A percentile compares a stretch with the other conserved stretches of the same genome.
Evolutionary conservation across 2,888 invertebrate genomes (phyloP).

Genomic region (Ochropacha duplaris): DNA sequence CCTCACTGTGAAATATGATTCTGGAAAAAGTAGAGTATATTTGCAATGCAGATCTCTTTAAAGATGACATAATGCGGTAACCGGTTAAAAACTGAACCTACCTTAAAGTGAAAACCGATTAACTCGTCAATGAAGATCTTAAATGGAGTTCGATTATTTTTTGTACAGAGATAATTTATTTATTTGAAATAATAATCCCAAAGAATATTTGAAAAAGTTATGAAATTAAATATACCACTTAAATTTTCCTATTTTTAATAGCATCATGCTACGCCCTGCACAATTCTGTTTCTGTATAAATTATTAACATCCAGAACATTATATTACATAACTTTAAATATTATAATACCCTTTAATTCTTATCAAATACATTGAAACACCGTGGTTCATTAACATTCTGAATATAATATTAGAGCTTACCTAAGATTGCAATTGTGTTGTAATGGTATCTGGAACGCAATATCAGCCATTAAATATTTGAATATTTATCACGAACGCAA

Average conservation of each 20-base stretch:
- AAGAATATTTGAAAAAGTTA: too few species aligned
- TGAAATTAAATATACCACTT: too few species aligned
- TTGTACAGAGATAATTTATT: too few species aligned
- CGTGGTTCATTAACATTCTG: background rate
- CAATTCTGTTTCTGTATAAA: too few species aligned
- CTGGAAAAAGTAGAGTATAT: background rate
- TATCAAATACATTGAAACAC: background rate
- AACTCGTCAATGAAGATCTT: too few species aligned
- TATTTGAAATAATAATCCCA: too few species aligned
- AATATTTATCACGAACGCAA: background rate
- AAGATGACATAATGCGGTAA: background rate
- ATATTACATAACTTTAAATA: background rate
- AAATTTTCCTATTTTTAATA: too few species aligned
- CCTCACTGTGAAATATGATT: background rate
- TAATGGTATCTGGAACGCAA: background rate
- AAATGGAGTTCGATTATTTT: too few species aligned
- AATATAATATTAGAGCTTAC: background rate
- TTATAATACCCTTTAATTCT: background rate
- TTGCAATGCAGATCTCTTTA: background rate
- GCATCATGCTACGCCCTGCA: too few species aligned
- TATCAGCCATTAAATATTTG: background rate
- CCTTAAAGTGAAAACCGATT: too few species aligned
- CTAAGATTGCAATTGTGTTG: background rate
- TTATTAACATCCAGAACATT: too few species aligned
- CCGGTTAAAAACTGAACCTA: background rate